Conservation (phyloP, 35 echinoderm and acorn worm genomes). For the Ophiothrix spiculata region DNA sequence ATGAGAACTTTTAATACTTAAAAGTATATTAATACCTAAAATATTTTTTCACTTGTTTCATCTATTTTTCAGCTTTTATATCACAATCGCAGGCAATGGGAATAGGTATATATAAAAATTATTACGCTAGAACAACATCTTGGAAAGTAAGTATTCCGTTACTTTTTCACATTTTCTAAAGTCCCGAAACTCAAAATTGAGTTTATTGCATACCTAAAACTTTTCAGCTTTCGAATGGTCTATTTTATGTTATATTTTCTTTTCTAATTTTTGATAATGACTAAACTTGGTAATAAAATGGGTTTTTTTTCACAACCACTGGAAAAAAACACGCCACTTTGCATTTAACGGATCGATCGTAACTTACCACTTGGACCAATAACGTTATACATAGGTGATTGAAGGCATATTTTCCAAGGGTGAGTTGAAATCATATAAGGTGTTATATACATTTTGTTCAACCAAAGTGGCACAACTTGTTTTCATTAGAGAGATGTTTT, state of each 20-base stretch:
- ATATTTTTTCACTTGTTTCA: neutral
- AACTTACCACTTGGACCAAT: no score
- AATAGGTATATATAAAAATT: neutral
- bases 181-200: neutral
- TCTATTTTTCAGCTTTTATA: neutral
- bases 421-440: neutral
- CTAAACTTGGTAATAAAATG: no score
- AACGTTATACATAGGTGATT: neutral
- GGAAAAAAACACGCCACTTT: no score
- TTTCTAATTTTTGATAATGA: neutral
- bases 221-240: neutral
- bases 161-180: neutral
- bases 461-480: neutral
- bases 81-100: neutral
- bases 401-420: neutral
- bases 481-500: neutral
- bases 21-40: no score
- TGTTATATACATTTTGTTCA: neutral
- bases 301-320: no score
- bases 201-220: neutral
- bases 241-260: neutral
- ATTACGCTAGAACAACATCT: neutral
- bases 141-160: conserved; percentile 10
- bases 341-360: no score
- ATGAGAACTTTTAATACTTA: no score